These are phyloP conservation scores for Macrotrachela quadricornifera DNA, from an alignment of 1,140 invertebrate genomes.

Conservation along the genomic window DNA sequence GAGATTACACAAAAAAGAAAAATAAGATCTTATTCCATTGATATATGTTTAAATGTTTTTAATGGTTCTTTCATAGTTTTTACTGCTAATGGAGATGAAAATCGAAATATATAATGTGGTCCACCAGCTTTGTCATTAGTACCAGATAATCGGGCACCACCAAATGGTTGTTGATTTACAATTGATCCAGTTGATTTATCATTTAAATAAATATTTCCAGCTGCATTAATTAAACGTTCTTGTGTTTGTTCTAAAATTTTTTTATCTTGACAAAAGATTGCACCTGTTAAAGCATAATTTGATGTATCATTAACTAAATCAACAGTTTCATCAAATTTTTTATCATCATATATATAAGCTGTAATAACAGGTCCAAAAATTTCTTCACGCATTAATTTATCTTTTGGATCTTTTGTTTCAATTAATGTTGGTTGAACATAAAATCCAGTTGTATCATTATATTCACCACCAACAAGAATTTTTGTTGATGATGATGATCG, in stretches of 20 bases:
- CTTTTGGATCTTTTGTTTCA: constrained; percentile 55
- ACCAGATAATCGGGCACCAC: constrained; percentile 75
- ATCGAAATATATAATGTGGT: constrained; percentile 78
- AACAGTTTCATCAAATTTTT: constrained; percentile 51
- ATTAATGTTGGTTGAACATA: constrained; percentile 89
- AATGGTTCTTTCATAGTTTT: constrained; percentile 80
- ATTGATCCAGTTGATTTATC: constrained; percentile 96
- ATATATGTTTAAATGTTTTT: constrained; percentile 15
- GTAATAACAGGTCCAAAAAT: constrained; percentile 89
- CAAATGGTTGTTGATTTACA: constrained; percentile 95
- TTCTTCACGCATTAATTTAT: constrained; percentile 76
- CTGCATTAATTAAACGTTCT: constrained; percentile 25
- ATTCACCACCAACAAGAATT: constrained; percentile 68
- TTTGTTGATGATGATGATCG: constrained; percentile 48
- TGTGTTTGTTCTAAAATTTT: constrained; percentile 26
- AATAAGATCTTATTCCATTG: background rate
- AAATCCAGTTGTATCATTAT: constrained; percentile 56
- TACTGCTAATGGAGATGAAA: constrained; percentile 72
- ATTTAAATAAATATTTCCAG: constrained; percentile 92
- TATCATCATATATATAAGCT: constrained; percentile 66
- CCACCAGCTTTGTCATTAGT: constrained; percentile 99
- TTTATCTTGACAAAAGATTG: constrained; percentile 65
- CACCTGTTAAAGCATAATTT: constrained; percentile 59
- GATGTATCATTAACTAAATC: constrained; percentile 55
- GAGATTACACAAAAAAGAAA: too few species aligned